Evolutionary conservation across 2,113 vertebrate genomes (phyloP), one percentile per base, ranked within the genome.

Genomic region (Lampris incognitus): DNA sequence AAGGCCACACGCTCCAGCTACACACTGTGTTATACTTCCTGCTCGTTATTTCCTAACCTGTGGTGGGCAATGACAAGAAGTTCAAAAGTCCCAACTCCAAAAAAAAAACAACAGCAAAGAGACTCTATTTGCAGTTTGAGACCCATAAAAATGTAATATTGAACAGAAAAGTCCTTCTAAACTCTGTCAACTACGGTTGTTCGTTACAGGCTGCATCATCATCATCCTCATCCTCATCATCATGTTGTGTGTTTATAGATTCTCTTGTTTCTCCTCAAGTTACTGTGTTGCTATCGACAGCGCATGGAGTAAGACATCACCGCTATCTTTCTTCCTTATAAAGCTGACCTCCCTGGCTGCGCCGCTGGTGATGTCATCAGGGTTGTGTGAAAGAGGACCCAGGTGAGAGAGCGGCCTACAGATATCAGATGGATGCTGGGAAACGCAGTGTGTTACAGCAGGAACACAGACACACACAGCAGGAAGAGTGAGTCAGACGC

Each of bases 401-500:
- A 76, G 77, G 78, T 46, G 67, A 83, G 64, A 82, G 83, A 79
- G 82, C 42, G 3, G 83, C 87, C 88, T 86, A 82, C 68, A 83
- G 78, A 85, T 86, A 88, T 91, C 82, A 89, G 84, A 79, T 90
- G 85, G 81, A 90, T 86, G 88, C 88, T 90, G 89, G 87, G 89
- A 91, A 92, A 78, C 63, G 75, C 70, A 73, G 87, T 85, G 85
- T 78, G 82, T 74, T 83, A 65, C 83, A 76, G 66, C 73, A 61
- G 74, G 70, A 78, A 80, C 77, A 78, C 83, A 74, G 72, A 84
- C 75, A 71, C 24, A 37, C 80, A 40, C 85, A 85, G 82, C 55
- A 0, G 84, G 85, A 85, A 71, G 71, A 68, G 65, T 88, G 91
- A 90, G 85, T 92, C 87, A 92, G 82, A 87, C 55, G 72, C 82